Conservation (phyloP, 2,113 vertebrate species). For the Setophaga kirtlandii region DNA sequence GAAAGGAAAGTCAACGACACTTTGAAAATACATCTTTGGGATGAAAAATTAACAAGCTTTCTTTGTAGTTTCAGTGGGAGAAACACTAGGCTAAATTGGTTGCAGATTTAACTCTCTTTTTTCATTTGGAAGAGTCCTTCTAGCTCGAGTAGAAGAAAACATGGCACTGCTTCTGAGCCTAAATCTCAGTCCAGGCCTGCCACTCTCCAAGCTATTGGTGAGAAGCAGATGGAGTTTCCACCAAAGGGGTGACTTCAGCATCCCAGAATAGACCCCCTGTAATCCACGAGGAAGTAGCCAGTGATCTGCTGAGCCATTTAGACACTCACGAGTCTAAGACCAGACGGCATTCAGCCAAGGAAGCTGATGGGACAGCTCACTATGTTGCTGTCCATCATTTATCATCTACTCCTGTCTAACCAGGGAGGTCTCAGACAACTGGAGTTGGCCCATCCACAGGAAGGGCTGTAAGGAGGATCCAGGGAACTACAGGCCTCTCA, state of each 20-base stretch:
- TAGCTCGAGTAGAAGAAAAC: neutral
- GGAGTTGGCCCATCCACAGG: neutral
- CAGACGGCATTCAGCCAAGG: neutral
- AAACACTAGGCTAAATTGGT: neutral
- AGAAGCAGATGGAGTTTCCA: neutral
- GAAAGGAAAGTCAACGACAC: neutral
- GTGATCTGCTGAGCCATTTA: neutral
- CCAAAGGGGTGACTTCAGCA: neutral
- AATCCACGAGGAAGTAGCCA: neutral
- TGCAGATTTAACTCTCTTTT: neutral
- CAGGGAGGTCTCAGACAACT: neutral
- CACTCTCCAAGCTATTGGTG: neutral
- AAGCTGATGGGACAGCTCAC: rapidly evolving
- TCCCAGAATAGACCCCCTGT: neutral
- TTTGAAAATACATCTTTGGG: neutral
- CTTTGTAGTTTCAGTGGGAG: neutral
- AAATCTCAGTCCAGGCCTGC: neutral
- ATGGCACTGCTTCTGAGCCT: neutral
- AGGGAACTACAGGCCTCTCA: neutral
- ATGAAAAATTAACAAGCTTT: neutral
- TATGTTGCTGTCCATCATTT: neutral
- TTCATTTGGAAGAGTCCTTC: neutral
- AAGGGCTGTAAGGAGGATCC: neutral
- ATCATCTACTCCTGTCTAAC: neutral
- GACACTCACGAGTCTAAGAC: neutral